Percentiles rank a stretch among this genome's conserved stretches.
These are phyloP conservation scores for Volucella inanis DNA, from an alignment of 2,888 invertebrate species.

Conservation along the genomic window DNA sequence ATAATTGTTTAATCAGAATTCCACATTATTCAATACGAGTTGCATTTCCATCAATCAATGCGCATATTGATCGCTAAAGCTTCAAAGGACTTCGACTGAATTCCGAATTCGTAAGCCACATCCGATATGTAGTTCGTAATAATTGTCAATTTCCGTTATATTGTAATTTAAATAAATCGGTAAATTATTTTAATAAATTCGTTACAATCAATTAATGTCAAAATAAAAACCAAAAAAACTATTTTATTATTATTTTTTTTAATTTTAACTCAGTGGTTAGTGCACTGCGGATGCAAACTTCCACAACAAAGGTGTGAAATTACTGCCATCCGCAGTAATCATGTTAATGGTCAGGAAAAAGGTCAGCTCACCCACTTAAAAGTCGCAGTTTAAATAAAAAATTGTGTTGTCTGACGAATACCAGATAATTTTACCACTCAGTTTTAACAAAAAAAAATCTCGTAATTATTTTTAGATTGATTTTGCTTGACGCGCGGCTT, in stretches of 20 bases:
- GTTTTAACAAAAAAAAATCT: conserved; percentile 29
- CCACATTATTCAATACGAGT: no score
- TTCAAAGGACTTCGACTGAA: no score
- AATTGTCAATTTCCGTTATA: neutral
- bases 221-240: conserved; percentile 14
- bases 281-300: neutral
- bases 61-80: no score
- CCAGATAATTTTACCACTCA: neutral
- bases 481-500: conserved; percentile 42
- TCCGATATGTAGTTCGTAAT: no score
- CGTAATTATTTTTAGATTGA: conserved; percentile 70
- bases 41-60: no score
- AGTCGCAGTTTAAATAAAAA: neutral
- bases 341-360: conserved; percentile 46
- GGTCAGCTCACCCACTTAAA: conserved; percentile 4
- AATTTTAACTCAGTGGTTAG: neutral
- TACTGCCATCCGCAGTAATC: conserved; percentile 48
- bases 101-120: no score
- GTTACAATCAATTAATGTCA: conserved; percentile 10
- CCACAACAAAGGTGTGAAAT: neutral
- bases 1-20: no score
- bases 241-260: neutral
- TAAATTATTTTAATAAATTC: conserved; percentile 25
- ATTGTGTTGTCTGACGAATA: neutral
- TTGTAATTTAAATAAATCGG: conserved; percentile 24